Conservation (phyloP, 2,113 vertebrate species). For the Limanda limanda region DNA sequence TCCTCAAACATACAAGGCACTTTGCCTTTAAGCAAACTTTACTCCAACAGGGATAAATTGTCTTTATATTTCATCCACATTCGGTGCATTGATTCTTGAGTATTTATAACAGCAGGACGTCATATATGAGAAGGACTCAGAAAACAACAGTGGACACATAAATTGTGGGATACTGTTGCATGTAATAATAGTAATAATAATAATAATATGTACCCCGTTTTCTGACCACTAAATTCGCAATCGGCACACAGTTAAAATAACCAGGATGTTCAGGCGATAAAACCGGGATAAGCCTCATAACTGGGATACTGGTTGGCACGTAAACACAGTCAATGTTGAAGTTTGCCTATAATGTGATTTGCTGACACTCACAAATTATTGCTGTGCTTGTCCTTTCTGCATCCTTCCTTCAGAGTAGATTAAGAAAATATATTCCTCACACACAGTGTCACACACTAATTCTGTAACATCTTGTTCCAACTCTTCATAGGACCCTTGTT, state of each 20-base stretch:
- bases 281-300: no score
- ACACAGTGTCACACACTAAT: background rate
- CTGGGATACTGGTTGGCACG: no score
- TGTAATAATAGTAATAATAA: no score
- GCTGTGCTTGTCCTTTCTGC: background rate
- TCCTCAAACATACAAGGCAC: constrained; percentile 6
- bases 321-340: no score
- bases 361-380: background rate
- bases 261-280: no score
- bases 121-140: background rate
- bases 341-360: background rate
- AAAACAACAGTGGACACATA: background rate
- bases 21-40: constrained; percentile 2
- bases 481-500: background rate
- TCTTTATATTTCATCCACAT: background rate
- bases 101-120: background rate
- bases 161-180: no score
- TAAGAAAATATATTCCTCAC: background rate
- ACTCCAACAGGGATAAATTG: background rate
- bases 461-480: no score
- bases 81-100: background rate
- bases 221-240: no score
- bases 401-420: background rate
- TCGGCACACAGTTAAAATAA: no score
- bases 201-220: no score